A percentile compares a stretch with the other conserved stretches of the same genome.
These are phyloP conservation scores for Accipiter virgatus DNA, from an alignment of 2,113 vertebrate species.

Conservation along the genomic window DNA sequence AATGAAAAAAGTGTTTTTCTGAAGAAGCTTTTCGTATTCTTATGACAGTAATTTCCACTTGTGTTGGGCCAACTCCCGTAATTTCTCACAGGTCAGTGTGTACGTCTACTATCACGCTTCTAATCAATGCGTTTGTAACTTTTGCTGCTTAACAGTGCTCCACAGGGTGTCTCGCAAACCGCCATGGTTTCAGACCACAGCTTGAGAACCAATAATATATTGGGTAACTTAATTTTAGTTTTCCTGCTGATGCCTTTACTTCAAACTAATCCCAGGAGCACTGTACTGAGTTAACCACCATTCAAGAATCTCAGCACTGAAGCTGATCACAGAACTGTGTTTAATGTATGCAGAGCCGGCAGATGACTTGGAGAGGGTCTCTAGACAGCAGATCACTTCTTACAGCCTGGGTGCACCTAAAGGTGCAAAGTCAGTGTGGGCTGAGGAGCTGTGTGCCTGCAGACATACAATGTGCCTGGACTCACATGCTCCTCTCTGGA, in stretches of 20 bases:
- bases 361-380: background rate
- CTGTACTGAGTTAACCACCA: background rate
- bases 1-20: background rate
- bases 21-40: background rate
- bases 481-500: background rate
- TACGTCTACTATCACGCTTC: background rate
- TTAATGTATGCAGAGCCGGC: background rate
- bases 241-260: background rate
- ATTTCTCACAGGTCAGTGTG: background rate
- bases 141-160: background rate
- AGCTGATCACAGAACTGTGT: background rate
- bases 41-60: background rate
- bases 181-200: background rate
- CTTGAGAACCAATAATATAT: background rate
- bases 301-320: background rate
- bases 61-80: background rate
- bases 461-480: background rate
- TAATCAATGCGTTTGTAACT: background rate
- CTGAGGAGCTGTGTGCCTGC: background rate
- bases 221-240: background rate
- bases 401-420: background rate
- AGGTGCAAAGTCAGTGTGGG: background rate
- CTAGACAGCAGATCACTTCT: background rate
- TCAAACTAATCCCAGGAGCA: background rate
- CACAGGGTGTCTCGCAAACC: background rate